Conservation (phyloP, 2,888 invertebrate genomes). For the Drosophila phalerata region DNA sequence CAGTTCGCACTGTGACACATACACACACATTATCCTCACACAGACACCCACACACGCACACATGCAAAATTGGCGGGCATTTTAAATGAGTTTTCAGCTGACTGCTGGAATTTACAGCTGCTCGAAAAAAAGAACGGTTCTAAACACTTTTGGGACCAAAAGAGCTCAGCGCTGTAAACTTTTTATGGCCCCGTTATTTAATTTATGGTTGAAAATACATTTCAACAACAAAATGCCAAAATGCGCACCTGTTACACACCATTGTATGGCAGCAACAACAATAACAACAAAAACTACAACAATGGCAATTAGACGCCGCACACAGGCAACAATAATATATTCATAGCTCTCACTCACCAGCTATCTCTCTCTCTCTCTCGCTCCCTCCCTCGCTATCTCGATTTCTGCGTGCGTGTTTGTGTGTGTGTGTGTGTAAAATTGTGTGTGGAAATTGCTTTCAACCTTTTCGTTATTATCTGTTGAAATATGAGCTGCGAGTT, state of each 20-base stretch:
- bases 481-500: constrained; percentile 71
- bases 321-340: constrained; percentile 62
- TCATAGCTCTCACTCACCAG: constrained; percentile 47
- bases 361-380: background rate
- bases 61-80: constrained; percentile 38
- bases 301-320: constrained; percentile 68
- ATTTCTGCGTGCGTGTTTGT: constrained; percentile 1
- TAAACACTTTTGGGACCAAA: constrained; percentile 63
- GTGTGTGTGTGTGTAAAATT: constrained; percentile 7
- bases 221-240: constrained; percentile 63
- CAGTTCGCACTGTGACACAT: constrained; percentile 45
- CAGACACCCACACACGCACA: constrained; percentile 12
- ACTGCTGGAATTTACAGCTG: constrained; percentile 59
- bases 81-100: constrained; percentile 73
- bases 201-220: constrained; percentile 75
- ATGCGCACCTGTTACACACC: constrained; percentile 73
- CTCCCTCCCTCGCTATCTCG: background rate
- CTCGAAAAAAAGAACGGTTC: constrained; percentile 48
- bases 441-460: constrained; percentile 47
- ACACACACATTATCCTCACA: constrained; percentile 1
- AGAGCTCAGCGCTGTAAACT: constrained; percentile 61
- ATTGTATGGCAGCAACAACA: constrained; percentile 15
- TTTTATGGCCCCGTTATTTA: constrained; percentile 78
- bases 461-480: constrained; percentile 69
- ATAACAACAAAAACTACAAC: constrained; percentile 47